A percentile compares a stretch with the other conserved stretches of the same genome.
Evolutionary conservation across 1,140 invertebrate genomes (phyloP).

Genomic region (Potamilus streckersoni): DNA sequence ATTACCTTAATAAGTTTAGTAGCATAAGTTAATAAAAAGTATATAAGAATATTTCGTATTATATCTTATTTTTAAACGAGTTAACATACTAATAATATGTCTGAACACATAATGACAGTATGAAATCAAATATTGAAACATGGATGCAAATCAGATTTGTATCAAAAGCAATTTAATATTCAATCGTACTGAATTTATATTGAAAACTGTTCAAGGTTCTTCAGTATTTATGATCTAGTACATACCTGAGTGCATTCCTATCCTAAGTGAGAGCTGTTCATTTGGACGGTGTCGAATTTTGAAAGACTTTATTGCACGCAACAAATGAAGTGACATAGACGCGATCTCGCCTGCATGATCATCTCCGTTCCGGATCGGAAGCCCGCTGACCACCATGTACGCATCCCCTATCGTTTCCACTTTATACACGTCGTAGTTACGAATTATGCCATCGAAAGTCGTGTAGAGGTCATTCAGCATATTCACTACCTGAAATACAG

Average conservation of each 20-base stretch:
- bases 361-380: slow-evolving; percentile 90
- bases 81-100: not conserved
- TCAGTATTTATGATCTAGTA: not conserved
- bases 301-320: slow-evolving; percentile 86
- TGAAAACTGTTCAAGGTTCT: not conserved
- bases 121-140: not conserved
- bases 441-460: slow-evolving; percentile 60
- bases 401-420: slow-evolving; percentile 60
- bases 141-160: not conserved
- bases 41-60: too few relatives aligned
- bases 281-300: slow-evolving; percentile 86
- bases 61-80: not conserved
- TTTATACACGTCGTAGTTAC: slow-evolving; percentile 64
- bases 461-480: slow-evolving; percentile 63
- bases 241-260: slow-evolving; percentile 92
- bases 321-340: slow-evolving; percentile 86
- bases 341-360: slow-evolving; percentile 91
- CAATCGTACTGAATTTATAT: too few relatives aligned
- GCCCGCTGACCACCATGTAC: slow-evolving; percentile 72
- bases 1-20: too few relatives aligned
- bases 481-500: slow-evolving; percentile 69
- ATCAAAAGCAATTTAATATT: not conserved
- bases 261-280: slow-evolving; percentile 85
- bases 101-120: not conserved
- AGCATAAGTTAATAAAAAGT: too few relatives aligned